These are phyloP conservation scores for Eleginops maclovinus DNA, from an alignment of 2,113 vertebrate genomes.

Conservation along the genomic window DNA sequence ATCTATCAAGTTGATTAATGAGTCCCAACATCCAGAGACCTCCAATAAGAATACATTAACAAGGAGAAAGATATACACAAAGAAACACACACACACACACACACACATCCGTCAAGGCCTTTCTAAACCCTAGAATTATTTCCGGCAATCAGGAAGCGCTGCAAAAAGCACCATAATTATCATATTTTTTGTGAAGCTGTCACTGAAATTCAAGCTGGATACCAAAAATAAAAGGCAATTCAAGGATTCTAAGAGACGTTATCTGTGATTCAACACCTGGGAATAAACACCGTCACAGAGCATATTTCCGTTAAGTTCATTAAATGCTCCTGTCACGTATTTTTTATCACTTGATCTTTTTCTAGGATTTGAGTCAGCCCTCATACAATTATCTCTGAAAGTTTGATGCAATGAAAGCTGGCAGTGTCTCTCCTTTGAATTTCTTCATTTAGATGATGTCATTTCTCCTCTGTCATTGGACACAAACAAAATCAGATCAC, in stretches of 20 bases:
- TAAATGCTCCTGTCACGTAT: slow-evolving; percentile 21
- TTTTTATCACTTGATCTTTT: background rate
- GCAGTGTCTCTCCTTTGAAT: slow-evolving; percentile 8
- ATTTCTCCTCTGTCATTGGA: slow-evolving; percentile 36
- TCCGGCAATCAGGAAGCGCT: background rate
- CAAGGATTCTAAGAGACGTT: slow-evolving; percentile 20
- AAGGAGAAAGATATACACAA: background rate
- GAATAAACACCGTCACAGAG: slow-evolving; percentile 7
- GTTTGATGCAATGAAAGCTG: slow-evolving; percentile 30
- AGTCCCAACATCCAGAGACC: slow-evolving; percentile 5
- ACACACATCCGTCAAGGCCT: background rate
- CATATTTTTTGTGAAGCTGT: slow-evolving; percentile 14
- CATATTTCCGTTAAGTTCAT: slow-evolving; percentile 19
- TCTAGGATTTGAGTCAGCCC: slow-evolving; percentile 24
- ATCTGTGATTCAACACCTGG: slow-evolving; percentile 36
- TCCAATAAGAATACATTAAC: slow-evolving; percentile 2
- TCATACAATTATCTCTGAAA: slow-evolving; percentile 18
- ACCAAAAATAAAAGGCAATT: slow-evolving; percentile 15
- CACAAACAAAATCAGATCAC: slow-evolving; percentile 27
- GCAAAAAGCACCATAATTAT: slow-evolving; percentile 25
- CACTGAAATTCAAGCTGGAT: background rate
- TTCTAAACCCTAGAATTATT: background rate
- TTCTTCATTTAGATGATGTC: slow-evolving; percentile 26
- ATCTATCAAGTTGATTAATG: slow-evolving; percentile 17
- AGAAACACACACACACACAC: background rate